Evolutionary conservation across 2,888 invertebrate genomes (phyloP).

Genomic region (Sylvicola fuscatus): DNA sequence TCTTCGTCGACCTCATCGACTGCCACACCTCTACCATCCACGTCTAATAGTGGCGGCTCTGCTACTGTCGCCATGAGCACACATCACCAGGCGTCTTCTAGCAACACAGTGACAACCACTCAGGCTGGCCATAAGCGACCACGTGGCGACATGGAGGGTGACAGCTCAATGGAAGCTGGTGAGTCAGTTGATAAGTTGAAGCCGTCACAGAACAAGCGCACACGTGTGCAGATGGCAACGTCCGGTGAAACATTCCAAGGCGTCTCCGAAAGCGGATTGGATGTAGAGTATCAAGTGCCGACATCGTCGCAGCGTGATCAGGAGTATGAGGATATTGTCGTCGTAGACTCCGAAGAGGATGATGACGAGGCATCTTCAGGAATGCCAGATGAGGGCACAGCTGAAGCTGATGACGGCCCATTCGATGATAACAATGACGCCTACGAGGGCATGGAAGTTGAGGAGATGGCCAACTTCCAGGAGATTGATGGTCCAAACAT

Average conservation of each 20-base stretch:
- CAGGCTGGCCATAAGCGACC: slow-evolving; percentile 40
- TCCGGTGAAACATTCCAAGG: slow-evolving; percentile 23
- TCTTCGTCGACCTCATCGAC: slow-evolving; percentile 21
- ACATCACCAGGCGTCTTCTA: slow-evolving; percentile 29
- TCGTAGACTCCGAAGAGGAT: slow-evolving; percentile 62
- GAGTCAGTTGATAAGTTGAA: slow-evolving; percentile 25
- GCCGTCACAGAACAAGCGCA: slow-evolving; percentile 16
- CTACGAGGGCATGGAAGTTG: slow-evolving; percentile 33
- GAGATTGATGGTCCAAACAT: slow-evolving; percentile 30
- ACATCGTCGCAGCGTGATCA: slow-evolving; percentile 75
- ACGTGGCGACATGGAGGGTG: slow-evolving; percentile 34
- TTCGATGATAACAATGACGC: slow-evolving; percentile 32
- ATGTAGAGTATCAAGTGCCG: slow-evolving; percentile 65
- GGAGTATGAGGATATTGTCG: slow-evolving; percentile 64
- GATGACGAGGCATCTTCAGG: slow-evolving; percentile 23
- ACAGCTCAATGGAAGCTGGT: slow-evolving; percentile 28
- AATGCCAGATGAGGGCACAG: slow-evolving; percentile 31
- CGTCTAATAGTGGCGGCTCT: slow-evolving; percentile 9
- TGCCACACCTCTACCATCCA: slow-evolving; percentile 11
- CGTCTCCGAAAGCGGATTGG: slow-evolving; percentile 35
- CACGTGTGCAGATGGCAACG: slow-evolving; percentile 14
- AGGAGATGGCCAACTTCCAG: slow-evolving; percentile 29
- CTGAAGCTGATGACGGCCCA: slow-evolving; percentile 30
- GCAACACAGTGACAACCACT: slow-evolving; percentile 45
- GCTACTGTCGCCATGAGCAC: slow-evolving; percentile 22